These are phyloP conservation scores for Drosophila histrio DNA, from an alignment of 2,888 invertebrate species.

Conservation along the genomic window DNA sequence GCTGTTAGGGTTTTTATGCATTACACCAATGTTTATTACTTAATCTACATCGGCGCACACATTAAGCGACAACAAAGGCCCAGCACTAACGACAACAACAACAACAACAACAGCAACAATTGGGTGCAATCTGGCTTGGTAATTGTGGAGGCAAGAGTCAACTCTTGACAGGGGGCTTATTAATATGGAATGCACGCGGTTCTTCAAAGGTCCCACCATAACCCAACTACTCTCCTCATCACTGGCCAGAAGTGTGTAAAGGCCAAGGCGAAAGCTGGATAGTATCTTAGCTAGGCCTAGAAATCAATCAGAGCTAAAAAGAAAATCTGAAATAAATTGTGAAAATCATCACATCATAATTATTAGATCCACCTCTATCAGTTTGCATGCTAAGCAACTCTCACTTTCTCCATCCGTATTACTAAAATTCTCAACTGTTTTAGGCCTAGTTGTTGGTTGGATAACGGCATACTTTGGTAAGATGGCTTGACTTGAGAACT, in stretches of 20 bases:
- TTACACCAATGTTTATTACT: slow-evolving; percentile 65
- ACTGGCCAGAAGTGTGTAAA: slow-evolving; percentile 8
- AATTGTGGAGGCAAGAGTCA: slow-evolving; percentile 36
- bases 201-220: slow-evolving; percentile 18
- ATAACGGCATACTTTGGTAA: background rate
- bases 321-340: background rate
- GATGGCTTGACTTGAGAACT: slow-evolving; percentile 2
- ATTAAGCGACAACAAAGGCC: slow-evolving; percentile 45
- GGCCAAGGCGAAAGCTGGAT: slow-evolving; percentile 22
- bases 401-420: background rate
- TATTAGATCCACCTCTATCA: slow-evolving; percentile 20
- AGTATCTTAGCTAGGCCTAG: slow-evolving; percentile 15
- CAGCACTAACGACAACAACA: background rate
- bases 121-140: slow-evolving; percentile 49
- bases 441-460: background rate
- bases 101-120: slow-evolving; percentile 44
- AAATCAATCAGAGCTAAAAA: slow-evolving; percentile 47
- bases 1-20: slow-evolving; percentile 51
- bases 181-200: slow-evolving; percentile 57
- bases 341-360: slow-evolving; percentile 14
- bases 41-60: slow-evolving; percentile 51
- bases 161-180: slow-evolving; percentile 38
- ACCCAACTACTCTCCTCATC: slow-evolving; percentile 8
- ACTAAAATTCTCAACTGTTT: background rate
- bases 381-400: slow-evolving; percentile 32